A percentile compares a stretch with the other conserved stretches of the same genome.
Conservation (phyloP, 2,888 invertebrate genomes). For the Sinopyrophorus schimmeli region DNA sequence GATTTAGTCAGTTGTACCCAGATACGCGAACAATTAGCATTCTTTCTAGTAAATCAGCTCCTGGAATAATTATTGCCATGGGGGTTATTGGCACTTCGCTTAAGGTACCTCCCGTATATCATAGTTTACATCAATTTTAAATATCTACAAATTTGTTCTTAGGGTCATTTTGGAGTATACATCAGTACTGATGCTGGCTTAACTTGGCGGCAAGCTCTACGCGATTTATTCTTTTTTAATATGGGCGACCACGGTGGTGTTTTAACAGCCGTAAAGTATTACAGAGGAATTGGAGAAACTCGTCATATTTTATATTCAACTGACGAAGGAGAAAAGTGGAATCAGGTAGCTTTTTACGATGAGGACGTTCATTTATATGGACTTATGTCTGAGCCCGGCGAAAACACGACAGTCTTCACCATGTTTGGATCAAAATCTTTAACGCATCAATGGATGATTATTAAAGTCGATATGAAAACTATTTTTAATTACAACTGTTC, state of each 20-base stretch:
- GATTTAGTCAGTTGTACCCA: slow-evolving; percentile 81
- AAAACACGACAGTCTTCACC: slow-evolving; percentile 88
- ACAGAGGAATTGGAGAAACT: slow-evolving; percentile 75
- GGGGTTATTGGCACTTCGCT: slow-evolving; percentile 77
- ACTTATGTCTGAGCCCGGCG: slow-evolving; percentile 92
- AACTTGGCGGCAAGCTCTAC: slow-evolving; percentile 74
- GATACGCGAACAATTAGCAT: slow-evolving; percentile 79
- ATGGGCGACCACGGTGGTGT: slow-evolving; percentile 92
- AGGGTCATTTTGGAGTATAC: slow-evolving; percentile 77
- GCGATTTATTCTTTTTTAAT: slow-evolving; percentile 82
- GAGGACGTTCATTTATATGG: slow-evolving; percentile 83
- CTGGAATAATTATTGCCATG: slow-evolving; percentile 85
- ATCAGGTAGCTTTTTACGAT: slow-evolving; percentile 67
- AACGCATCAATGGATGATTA: slow-evolving; percentile 85
- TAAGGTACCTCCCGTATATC: too few relatives aligned
- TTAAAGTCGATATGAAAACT: slow-evolving; percentile 66
- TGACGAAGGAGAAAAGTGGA: slow-evolving; percentile 85
- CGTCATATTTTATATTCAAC: slow-evolving; percentile 80
- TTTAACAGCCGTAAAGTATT: slow-evolving; percentile 82
- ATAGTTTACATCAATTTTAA: too few relatives aligned
- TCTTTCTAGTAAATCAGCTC: slow-evolving; percentile 83
- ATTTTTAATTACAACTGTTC: slow-evolving; percentile 56
- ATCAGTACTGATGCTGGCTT: slow-evolving; percentile 81
- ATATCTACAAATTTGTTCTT: slow-evolving; percentile 13
- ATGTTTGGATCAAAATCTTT: slow-evolving; percentile 83